Evolutionary conservation across 2,797 vertebrate species (phyloP), one percentile per base, ranked within the genome.

Genomic region (Sciaenops ocellatus): DNA sequence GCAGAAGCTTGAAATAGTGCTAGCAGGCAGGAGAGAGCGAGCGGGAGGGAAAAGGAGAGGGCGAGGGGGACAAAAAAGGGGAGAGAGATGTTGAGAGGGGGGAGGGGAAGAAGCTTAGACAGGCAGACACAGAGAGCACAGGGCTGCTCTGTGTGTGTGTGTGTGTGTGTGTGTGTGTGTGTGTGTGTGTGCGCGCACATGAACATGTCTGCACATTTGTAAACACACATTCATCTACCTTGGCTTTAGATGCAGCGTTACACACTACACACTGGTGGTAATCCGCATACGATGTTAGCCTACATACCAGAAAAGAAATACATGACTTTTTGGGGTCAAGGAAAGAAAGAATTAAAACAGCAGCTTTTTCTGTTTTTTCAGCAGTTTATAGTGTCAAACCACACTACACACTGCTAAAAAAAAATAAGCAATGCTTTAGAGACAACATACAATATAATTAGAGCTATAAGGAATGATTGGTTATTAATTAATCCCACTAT

Each of bases 51-150:
- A 90, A 91, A 81, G 85, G 85, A 90, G 90, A 91, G 86, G 86
- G 89, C 78, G 89, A 93, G 93, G 89, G 94, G 92, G 92, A 93
- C 91, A 94, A 91, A 94, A 93, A 94, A 92, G 94, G 93, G 92
- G 92, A 93, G 92, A 92, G 93, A 92, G 92, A 93, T 88, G 89
- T 90, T 90, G 91, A 91, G 87, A 82, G 90, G 91, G 89, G 94
- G 94, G 91, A 92, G 89, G 89, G 90, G 93, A 94, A 90, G 87
- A 87, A 91, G 90, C 91, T 92, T 87, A 91, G 91, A 90, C 82
- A 54, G 88, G 88, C 89, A 86, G 89, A 93, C 90, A 90, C 82
- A 90, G 84, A 90, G 80, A 90, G 90, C 60, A 79, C 77, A 88
- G 82, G 80, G 79, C 81, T 76, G 80, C 69, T 85, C 17, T 79